These are phyloP conservation scores for Lathamus discolor DNA, from an alignment of 2,113 vertebrate genomes.

Conservation along the genomic window DNA sequence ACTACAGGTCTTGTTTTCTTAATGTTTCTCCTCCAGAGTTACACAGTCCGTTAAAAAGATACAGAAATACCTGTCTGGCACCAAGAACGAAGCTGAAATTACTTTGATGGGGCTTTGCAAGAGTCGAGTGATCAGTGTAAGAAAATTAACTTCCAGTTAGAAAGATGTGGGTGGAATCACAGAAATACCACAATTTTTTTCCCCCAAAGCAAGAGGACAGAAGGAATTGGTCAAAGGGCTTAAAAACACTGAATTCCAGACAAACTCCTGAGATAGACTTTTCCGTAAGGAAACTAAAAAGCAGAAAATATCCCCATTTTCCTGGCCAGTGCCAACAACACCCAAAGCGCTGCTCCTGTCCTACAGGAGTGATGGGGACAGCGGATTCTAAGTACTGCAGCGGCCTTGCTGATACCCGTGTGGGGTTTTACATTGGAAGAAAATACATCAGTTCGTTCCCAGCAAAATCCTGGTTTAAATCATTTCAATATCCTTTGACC, in stretches of 20 bases:
- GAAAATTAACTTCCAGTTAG: background rate
- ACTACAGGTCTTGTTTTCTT: background rate
- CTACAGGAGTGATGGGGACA: rapidly evolving
- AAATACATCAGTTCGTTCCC: background rate
- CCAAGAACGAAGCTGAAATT: background rate
- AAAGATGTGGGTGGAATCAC: background rate
- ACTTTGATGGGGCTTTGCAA: background rate
- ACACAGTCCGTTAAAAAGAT: background rate
- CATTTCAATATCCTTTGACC: background rate
- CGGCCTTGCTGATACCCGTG: background rate
- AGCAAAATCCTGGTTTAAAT: background rate
- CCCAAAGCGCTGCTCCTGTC: background rate
- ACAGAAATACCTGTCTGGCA: background rate
- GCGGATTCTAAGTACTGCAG: background rate
- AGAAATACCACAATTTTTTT: background rate
- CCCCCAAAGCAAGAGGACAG: background rate
- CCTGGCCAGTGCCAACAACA: background rate
- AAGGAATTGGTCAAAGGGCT: background rate
- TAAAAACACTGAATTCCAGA: background rate
- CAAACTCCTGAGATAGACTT: background rate
- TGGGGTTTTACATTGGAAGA: background rate
- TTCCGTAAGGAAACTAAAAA: background rate
- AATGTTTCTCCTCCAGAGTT: background rate
- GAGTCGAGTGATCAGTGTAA: background rate
- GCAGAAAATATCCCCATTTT: background rate